Base-by-base conservation (phyloP, 2,113 vertebrate species). In the Peromyscus californicus region DNA sequence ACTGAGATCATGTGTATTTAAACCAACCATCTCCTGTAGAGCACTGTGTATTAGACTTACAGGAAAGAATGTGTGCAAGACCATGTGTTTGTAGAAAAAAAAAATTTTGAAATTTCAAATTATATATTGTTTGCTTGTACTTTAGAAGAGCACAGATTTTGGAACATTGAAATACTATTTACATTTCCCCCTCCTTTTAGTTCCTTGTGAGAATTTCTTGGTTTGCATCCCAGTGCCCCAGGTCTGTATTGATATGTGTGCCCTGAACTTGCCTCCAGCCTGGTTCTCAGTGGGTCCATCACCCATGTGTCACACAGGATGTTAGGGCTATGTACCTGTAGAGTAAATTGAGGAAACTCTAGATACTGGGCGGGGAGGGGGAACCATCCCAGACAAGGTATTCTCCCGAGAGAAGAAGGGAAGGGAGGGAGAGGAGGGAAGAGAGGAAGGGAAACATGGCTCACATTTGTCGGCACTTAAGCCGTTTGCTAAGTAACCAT, bases 401-500 rank as follows among this genome's bases (percentile, higher is more conserved):
- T 0, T 84, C 42, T 94, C 93, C 39, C 26, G 21, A 59, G 26
- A 91, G 74, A 88, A 86, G 24, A 70, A 63, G 15, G 85, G 36
- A 92, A 91, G 31, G 57, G 1, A n/a, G 22, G 33, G 31, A 42
- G 45, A 54, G 26, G 7, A 5, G 15, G 16, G 8, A 67, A 19
- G 51, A 12, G 2, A 72, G 11, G 11, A 39, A 26, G 39, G 5
- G 0, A 74, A 67, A 65, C 69, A 69, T 90, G 31, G 63, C 1
- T 4, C 17, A 21, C 7, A 17, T 61, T 59, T 39, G 16, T 89
- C 51, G 59, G 4, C 54, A 24, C 33, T 36, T 79, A 83, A 79
- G 45, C 19, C 67, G 96, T 97, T 88, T 85, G 69, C 85, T 93
- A 69, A 92, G 57, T 90, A 76, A 96, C 72, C 48, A 48, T 39